Base-by-base conservation (phyloP, 2,888 invertebrate genomes). In the Dorcus parallelipipedus region DNA sequence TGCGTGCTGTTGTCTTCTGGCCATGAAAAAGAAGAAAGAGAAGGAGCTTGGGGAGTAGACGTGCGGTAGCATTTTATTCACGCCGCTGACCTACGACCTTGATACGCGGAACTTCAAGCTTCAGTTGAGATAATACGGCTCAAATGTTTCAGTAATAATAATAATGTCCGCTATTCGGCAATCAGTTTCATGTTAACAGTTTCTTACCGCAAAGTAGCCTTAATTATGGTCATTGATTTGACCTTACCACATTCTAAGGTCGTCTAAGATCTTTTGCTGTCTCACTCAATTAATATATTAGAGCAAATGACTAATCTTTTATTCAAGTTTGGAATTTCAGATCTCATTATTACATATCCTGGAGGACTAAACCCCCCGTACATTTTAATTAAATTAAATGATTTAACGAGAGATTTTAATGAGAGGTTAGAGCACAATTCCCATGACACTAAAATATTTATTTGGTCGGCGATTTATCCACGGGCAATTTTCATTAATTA, bases 81-180 rank as follows among this genome's bases (percentile, higher is more conserved):
- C 63, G 49, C 54, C 23, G 53, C 50, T 58, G 67, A 71, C 70
- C 71, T 70, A 64, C 64, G 70, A 71, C 72, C 71, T 71, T 69
- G 70, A 58, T 68, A 70, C 68, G 64, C 71, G 73, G 73, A 73
- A 72, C 69, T 71, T 62, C 62, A 62, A 58, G 62, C 62, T 60
- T 62, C 59, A 60, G 59, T 62, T 62, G 62, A 60, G 62, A 62
- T 62, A 62, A 59, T 62, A 41, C 60, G 39, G 51, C 60, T 62
- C 53, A 62, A 62, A 62, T 62, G 62, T 60, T 62, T 62, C 55
- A 53, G 51, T 58, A 62, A 60, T 60, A 58, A 57, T 62, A 56
- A 57, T 48, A 58, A 53, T 54, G 52, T 54, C 54, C 58, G 58
- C 40, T 49, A 57, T 60, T 60, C 57, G 54, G 50, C 52, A 56